Conservation (phyloP, 2,113 vertebrate species). For the Entelurus aequoreus region DNA sequence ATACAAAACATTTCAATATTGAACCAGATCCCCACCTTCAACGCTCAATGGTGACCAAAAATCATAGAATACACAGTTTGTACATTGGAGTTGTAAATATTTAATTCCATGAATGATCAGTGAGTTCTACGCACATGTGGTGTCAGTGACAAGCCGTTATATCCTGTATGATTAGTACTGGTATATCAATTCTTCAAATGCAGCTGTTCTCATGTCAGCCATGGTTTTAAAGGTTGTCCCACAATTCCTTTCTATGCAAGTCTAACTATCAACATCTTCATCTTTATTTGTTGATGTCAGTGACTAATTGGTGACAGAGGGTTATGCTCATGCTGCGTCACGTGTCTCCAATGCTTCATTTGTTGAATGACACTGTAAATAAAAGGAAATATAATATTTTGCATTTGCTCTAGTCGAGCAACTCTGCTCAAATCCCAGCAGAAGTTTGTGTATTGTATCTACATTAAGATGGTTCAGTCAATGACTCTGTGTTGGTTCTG, state of each 20-base stretch:
- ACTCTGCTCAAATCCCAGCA: constrained; percentile 18
- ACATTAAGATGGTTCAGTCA: constrained; percentile 16
- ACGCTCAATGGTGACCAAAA: too few species aligned
- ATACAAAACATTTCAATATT: too few species aligned
- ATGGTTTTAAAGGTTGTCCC: not conserved
- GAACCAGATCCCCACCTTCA: too few species aligned
- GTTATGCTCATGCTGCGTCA: not conserved
- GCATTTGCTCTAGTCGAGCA: constrained; percentile 9
- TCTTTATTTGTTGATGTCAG: constrained; percentile 4
- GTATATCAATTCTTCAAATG: not conserved
- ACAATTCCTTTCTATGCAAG: not conserved
- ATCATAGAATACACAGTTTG: too few species aligned
- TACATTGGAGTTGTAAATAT: too few species aligned
- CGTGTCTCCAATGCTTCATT: not conserved
- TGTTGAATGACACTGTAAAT: not conserved
- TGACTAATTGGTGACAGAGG: constrained; percentile 12
- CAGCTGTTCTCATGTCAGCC: not conserved
- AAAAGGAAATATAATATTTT: constrained; percentile 10
- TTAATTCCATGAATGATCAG: not conserved
- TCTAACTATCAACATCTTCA: not conserved
- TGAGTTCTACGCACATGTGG: constrained; percentile 9
- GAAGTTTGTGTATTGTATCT: constrained; percentile 28
- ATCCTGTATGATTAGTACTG: not conserved
- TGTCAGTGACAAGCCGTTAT: constrained; percentile 6
- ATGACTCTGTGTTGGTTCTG: constrained; percentile 22